Evolutionary conservation across 2,797 vertebrate genomes (phyloP), one percentile per base, ranked within the genome.

Genomic region (Eremophila alpestris): DNA sequence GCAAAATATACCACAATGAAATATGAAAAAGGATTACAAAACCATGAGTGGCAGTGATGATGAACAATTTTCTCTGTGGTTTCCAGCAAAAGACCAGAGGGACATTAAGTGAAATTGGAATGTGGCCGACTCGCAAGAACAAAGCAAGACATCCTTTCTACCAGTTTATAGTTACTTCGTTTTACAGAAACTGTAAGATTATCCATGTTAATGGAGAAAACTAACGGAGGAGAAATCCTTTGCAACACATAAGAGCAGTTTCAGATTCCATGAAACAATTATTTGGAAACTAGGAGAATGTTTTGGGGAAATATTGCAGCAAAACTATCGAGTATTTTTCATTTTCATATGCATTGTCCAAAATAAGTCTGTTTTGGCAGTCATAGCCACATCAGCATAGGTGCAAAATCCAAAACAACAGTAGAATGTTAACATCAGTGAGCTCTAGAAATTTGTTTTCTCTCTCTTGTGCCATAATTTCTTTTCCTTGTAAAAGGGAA

Each of bases 91-190:
- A 84, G 73, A 73, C 10, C 10, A 63, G 54, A 76, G 2, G 1
- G 8, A 48, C 12, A 11, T 40, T 30, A 40, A 45, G 3, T 59
- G 36, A 87, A 83, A 70, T 7, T 14, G 16, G 34, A 45, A 88
- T 16, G n/a, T 18, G 27, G 13, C 3, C 0, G 0, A 62, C 65
- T 67, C 68, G 45, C 13, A 32, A 49, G 21, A 69, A 38, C 17
- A 70, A 86, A 89, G 13, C 11, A 41, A 64, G 18, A 29, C 30
- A 60, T 30, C 13, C 4, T 73, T 83, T 83, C n/a, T 43, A 26
- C 0, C 4, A 12, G 10, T 34, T 75, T 56, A 38, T 38, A 58
- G 38, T 30, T 13, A 63, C 16, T 26, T 5, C 52, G 12, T 43
- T 81, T 89, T 54, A 11, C 19, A 79, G 36, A 86, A 92, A 51